Base-by-base conservation (phyloP, 2,888 invertebrate species). In the Dorcus hopei region DNA sequence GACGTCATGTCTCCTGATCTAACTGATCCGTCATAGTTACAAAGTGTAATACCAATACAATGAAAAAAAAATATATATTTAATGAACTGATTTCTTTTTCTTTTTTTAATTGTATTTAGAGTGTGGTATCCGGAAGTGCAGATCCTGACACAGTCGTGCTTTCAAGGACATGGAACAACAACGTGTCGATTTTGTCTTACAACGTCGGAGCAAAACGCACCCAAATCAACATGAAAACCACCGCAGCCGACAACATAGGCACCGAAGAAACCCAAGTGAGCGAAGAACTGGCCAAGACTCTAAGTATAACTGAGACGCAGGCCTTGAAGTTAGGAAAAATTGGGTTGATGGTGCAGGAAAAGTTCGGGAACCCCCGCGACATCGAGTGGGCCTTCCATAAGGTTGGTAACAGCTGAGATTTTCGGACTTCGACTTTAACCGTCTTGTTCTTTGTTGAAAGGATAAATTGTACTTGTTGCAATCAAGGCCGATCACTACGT, bases 351-450 rank as follows among this genome's bases (percentile, higher is more conserved):
- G 79, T 93, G 61, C 91, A 93, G 72, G 76, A 81, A 43, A 72
- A 83, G 14, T 91, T 88, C 80, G 89, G 87, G 0, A 82, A 83
- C 2, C 84, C 88, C 0, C 81, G 90, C 64, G 93, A 93, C 71
- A 85, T 94, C 54, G 93, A 94, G 77, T 94, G 92, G 89, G 91
- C 91, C 8, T 75, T 90, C 43, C 76, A 74, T 59, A 78, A 84
- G 70, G 87, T 86, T 67, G 9, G 54, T 19, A 19, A 3, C 3
- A 3, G n/a, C 23, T 38, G 3, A n/a, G 14, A 39, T 48, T 16
- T 48, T 2, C 5, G 9, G 16, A 2, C 48, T 19, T 19, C 19
- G 19, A 19, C 19, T 19, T 42, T 4, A 19, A 9, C 43, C 47
- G 62, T 42, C 43, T 26, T 49, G 49, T 55, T 54, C 48, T 55